These are phyloP conservation scores for Vipera latastei DNA, from an alignment of 2,797 vertebrate species.

Conservation along the genomic window DNA sequence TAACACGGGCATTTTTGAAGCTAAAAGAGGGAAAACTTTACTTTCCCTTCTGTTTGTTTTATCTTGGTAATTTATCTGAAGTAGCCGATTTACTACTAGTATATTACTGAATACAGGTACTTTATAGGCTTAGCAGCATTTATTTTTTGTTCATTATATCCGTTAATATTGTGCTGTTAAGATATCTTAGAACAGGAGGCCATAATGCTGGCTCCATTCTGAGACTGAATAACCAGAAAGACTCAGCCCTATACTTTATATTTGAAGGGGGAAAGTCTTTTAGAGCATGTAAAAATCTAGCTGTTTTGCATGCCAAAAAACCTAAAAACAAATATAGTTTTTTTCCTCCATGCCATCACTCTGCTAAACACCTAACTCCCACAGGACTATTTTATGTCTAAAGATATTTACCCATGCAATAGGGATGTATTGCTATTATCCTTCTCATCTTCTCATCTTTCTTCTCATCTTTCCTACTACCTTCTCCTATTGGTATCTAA, in stretches of 20 bases:
- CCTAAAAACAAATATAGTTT: background rate
- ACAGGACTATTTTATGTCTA: background rate
- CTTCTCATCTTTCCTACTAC: background rate
- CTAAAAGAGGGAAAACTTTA: background rate
- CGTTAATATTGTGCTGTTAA: background rate
- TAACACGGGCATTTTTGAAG: slow-evolving; percentile 10
- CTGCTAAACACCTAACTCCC: background rate
- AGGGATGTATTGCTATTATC: background rate
- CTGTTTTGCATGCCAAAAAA: background rate
- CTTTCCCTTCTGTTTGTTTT: background rate
- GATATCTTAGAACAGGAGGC: background rate
- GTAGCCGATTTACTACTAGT: background rate
- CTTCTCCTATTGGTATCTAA: background rate
- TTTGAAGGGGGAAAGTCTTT: background rate
- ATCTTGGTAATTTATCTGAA: background rate
- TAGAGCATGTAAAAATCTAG: background rate
- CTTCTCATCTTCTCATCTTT: background rate
- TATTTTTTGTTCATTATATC: background rate
- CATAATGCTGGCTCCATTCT: background rate
- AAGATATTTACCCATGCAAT: background rate
- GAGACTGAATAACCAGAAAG: background rate
- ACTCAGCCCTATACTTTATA: background rate
- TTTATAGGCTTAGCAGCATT: background rate
- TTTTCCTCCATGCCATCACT: background rate
- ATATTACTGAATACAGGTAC: background rate